Evolutionary conservation across 2,888 invertebrate genomes (phyloP).

Genomic region (Cephus pygmeus): DNA sequence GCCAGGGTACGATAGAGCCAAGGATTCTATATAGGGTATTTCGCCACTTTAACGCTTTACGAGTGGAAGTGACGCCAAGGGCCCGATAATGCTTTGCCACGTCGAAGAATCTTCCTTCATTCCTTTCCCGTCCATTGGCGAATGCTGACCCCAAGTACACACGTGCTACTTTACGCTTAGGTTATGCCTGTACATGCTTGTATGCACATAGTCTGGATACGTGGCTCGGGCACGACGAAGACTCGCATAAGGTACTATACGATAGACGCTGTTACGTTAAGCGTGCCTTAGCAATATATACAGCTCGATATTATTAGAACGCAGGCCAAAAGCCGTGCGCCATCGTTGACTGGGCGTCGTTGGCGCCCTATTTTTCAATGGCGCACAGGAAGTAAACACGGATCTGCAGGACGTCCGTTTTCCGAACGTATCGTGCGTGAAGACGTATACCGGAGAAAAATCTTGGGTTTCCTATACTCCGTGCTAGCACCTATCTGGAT

Average conservation of each 20-base stretch:
- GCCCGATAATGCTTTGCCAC: neutral
- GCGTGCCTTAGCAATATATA: neutral
- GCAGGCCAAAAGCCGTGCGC: neutral
- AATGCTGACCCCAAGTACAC: neutral
- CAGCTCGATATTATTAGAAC: neutral
- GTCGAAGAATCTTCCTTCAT: neutral
- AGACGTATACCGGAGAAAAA: neutral
- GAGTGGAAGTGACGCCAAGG: slow-evolving; percentile 25
- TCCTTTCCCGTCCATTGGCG: neutral
- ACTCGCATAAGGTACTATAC: neutral
- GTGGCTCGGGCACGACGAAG: neutral
- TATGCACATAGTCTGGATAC: neutral
- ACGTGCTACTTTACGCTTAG: neutral
- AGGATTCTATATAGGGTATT: neutral
- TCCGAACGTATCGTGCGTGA: neutral
- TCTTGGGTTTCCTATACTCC: neutral
- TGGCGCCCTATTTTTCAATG: neutral
- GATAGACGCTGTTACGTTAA: neutral
- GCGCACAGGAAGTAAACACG: neutral
- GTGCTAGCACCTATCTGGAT: neutral
- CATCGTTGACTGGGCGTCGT: neutral
- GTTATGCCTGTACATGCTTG: neutral
- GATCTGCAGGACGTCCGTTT: neutral
- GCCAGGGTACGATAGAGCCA: neutral
- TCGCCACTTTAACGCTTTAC: slow-evolving; percentile 32